Percentiles rank a stretch among this genome's conserved stretches.
phyloP scores from a whole-genome alignment of 2,113 vertebrate species.

The Oncorhynchus tshawytscha region DNA sequence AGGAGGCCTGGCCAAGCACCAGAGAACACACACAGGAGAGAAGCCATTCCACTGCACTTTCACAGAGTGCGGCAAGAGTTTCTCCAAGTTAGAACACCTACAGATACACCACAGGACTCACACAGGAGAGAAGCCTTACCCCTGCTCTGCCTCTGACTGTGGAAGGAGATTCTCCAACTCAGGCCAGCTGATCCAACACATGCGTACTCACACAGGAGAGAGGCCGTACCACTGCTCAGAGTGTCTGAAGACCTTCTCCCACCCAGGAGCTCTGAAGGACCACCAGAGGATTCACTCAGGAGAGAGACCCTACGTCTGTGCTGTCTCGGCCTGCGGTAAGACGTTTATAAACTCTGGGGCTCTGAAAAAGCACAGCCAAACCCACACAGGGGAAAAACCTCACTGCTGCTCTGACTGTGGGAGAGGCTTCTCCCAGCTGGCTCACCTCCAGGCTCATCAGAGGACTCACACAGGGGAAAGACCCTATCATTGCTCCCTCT shows the following conservation, averaged over 20 bases:
- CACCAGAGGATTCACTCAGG: not conserved
- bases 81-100: not conserved
- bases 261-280: not conserved
- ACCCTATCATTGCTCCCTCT: not conserved
- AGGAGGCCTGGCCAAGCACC: not conserved
- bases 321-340: not conserved
- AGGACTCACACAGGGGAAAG: not conserved
- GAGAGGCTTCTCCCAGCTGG: not conserved
- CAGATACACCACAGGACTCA: not conserved
- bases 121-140: not conserved
- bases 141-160: not conserved
- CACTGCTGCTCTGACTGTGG: not conserved
- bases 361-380: not conserved
- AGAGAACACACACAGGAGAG: not conserved
- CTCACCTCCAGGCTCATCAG: not conserved
- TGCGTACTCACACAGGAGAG: not conserved
- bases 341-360: not conserved
- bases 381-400: not conserved
- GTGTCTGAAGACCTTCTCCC: not conserved
- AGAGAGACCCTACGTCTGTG: not conserved
- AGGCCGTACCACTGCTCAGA: not conserved
- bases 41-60: not conserved
- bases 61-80: not conserved
- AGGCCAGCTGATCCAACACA: not conserved
- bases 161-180: conserved; percentile 1